Percentiles rank a stretch among this genome's conserved stretches.
These are phyloP conservation scores for Semotilus atromaculatus DNA, from an alignment of 2,797 vertebrate genomes.

Conservation along the genomic window DNA sequence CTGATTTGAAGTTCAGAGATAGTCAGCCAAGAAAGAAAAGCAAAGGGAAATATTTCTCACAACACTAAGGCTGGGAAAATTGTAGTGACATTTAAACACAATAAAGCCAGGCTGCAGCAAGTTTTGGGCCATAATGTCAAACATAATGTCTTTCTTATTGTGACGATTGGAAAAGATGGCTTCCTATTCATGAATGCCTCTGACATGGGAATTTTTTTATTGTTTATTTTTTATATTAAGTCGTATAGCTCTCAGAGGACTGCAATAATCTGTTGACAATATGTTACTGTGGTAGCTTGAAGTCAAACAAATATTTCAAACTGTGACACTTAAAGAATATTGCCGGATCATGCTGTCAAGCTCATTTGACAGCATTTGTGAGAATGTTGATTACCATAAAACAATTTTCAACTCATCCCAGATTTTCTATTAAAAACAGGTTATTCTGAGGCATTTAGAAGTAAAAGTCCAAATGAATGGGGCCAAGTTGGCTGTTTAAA, in stretches of 20 bases:
- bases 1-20: constrained; percentile 22
- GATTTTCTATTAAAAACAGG: background rate
- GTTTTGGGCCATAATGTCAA: background rate
- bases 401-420: background rate
- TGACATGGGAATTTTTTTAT: no score
- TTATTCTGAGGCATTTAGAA: constrained; percentile 6
- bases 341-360: background rate
- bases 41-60: background rate
- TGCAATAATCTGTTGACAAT: background rate
- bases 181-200: constrained; percentile 9
- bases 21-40: constrained; percentile 27
- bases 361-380: background rate
- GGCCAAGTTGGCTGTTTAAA: background rate
- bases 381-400: background rate
- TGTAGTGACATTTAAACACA: background rate
- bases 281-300: background rate
- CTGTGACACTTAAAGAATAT: background rate
- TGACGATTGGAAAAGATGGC: background rate
- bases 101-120: background rate
- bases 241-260: background rate
- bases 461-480: background rate
- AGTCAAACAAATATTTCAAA: background rate
- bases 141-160: background rate
- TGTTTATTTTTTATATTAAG: no score
- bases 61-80: constrained; percentile 16